Conservation (phyloP, 2,888 invertebrate genomes). For the Lasius fuliginosus region DNA sequence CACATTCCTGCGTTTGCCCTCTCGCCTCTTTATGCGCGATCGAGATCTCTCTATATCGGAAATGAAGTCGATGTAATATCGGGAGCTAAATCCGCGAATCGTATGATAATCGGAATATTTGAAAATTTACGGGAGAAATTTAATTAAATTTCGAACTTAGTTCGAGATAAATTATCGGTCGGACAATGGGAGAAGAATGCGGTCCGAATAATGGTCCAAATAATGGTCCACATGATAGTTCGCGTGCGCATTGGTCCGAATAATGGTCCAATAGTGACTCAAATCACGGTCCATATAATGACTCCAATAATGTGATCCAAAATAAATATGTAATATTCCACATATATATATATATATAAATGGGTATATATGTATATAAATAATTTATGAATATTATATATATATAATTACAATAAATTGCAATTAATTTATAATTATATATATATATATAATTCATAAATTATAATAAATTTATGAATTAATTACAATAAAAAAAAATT, state of each 20-base stretch:
- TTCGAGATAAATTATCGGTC: not conserved
- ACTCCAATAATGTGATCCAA: not conserved
- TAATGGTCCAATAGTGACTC: not conserved
- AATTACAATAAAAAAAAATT: no score
- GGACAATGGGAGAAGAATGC: not conserved
- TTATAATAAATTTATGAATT: no score
- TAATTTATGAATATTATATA: no score
- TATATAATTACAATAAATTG: no score
- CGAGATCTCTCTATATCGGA: slow-evolving; percentile 32
- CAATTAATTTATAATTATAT: not conserved
- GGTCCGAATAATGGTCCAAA: not conserved
- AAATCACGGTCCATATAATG: slow-evolving; percentile 9
- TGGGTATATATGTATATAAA: no score
- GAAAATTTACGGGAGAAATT: slow-evolving; percentile 30
- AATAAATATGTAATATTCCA: not conserved
- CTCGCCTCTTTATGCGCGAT: slow-evolving; percentile 38
- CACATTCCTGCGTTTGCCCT: slow-evolving; percentile 33
- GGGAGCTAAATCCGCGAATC: slow-evolving; percentile 7
- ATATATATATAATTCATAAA: not conserved
- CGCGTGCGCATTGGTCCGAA: not conserved
- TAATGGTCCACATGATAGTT: not conserved
- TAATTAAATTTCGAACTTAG: slow-evolving; percentile 23
- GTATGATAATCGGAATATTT: slow-evolving; percentile 13
- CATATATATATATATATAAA: not conserved
- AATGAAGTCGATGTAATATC: slow-evolving; percentile 31